Evolutionary conservation across 1,140 invertebrate genomes (phyloP).

Genomic region (Zaprionus ornatus): DNA sequence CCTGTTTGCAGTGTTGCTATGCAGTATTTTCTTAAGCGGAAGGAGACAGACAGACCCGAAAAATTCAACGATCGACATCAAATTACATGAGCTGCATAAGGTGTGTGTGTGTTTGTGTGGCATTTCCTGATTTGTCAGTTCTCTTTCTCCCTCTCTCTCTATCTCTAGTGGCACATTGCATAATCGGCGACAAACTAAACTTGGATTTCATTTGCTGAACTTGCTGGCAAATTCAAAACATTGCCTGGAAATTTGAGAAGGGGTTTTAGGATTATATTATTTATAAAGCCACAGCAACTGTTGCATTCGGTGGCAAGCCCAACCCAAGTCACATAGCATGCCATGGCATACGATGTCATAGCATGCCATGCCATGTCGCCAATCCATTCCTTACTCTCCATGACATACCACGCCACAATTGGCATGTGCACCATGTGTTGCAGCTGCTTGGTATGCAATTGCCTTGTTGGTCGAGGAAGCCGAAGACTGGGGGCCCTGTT

Average conservation of each 20-base stretch:
- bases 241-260: neutral
- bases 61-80: conserved; percentile 20
- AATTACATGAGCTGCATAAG: conserved; percentile 12
- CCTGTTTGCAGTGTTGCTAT: conserved; percentile 28
- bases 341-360: neutral
- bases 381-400: conserved; percentile 11
- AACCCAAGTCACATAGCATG: conserved; percentile 4
- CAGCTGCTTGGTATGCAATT: conserved; percentile 24
- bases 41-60: conserved; percentile 35
- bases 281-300: neutral
- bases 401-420: conserved; percentile 25
- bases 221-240: neutral
- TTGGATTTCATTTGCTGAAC: neutral
- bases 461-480: conserved; percentile 7
- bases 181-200: conserved; percentile 11
- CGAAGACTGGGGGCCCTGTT: conserved; percentile 3
- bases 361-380: conserved; percentile 1
- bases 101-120: neutral
- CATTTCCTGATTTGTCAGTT: conserved; percentile 30
- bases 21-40: conserved; percentile 33
- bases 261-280: neutral
- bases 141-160: neutral
- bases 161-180: neutral
- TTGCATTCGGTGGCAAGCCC: conserved; percentile 1
- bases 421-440: conserved; percentile 43